A percentile compares a stretch with the other conserved stretches of the same genome.
Conservation (phyloP, 2,888 invertebrate species). For the Agriopis leucophaearia region DNA sequence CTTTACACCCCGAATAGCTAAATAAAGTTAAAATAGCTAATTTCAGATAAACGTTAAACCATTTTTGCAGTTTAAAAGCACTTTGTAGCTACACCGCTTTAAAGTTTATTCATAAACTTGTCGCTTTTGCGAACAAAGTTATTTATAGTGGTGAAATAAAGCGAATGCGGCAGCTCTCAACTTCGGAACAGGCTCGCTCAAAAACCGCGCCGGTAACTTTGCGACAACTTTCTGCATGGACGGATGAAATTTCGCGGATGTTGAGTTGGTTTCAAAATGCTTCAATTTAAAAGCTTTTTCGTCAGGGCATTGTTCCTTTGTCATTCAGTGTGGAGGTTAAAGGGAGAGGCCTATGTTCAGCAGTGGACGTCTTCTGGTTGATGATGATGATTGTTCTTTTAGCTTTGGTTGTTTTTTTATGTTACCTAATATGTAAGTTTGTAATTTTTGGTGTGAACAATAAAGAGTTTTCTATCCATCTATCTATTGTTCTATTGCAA, state of each 20-base stretch:
- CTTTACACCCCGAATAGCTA: too few species aligned
- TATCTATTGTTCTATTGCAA: background rate
- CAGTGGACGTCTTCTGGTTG: too few species aligned
- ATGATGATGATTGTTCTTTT: too few species aligned
- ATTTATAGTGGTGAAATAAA: conserved; percentile 70
- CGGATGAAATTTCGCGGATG: conserved; percentile 47
- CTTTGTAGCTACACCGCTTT: conserved; percentile 47
- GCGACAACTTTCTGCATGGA: conserved; percentile 71
- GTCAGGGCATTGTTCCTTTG: background rate
- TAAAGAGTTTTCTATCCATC: too few species aligned
- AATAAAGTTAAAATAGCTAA: too few species aligned
- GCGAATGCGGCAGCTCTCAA: conserved; percentile 64
- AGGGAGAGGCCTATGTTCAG: too few species aligned
- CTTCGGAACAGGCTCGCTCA: conserved; percentile 63
- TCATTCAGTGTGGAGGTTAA: too few species aligned
- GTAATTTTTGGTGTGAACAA: too few species aligned
- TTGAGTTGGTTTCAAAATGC: conserved; percentile 35
- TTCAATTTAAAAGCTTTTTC: conserved; percentile 24
- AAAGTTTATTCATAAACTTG: conserved; percentile 63
- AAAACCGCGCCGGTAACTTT: conserved; percentile 74
- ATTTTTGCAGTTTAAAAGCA: conserved; percentile 29
- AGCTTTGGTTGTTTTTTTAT: too few species aligned
- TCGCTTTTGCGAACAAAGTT: conserved; percentile 74
- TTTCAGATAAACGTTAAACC: background rate
- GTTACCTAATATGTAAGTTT: too few species aligned